Evolutionary conservation across 2,888 invertebrate genomes (phyloP).

Genomic region (Nezara viridula): DNA sequence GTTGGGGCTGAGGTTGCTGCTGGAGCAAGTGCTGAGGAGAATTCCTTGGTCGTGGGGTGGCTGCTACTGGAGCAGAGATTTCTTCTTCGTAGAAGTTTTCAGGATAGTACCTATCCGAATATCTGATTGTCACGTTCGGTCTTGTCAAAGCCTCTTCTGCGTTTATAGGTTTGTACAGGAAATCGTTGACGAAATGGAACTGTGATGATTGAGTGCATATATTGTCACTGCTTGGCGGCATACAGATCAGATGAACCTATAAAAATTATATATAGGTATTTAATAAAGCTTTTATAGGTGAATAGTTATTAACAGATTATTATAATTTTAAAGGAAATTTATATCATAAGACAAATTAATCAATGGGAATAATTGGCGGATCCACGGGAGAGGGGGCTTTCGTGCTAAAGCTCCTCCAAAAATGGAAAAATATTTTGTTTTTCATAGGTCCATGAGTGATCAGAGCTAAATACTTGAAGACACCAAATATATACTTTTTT

Average conservation of each 20-base stretch:
- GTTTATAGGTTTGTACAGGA: constrained; percentile 89
- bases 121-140: constrained; percentile 83
- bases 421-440: too few species aligned
- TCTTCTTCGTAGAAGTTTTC: constrained; percentile 81
- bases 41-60: constrained; percentile 52
- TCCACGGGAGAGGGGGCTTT: too few species aligned
- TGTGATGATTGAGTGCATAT: constrained; percentile 90
- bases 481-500: too few species aligned
- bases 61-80: constrained; percentile 69
- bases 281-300: background rate
- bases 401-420: too few species aligned
- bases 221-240: constrained; percentile 91
- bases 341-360: too few species aligned
- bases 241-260: constrained; percentile 92
- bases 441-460: too few species aligned
- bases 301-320: background rate
- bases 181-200: constrained; percentile 93
- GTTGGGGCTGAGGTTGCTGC: constrained; percentile 66
- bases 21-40: constrained; percentile 66
- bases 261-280: background rate
- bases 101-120: constrained; percentile 88
- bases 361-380: too few species aligned
- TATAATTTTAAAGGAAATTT: background rate
- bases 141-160: constrained; percentile 84
- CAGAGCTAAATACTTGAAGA: too few species aligned